Evolutionary conservation across 2,797 vertebrate genomes (phyloP).

Genomic region (Sebastes diaconus): DNA sequence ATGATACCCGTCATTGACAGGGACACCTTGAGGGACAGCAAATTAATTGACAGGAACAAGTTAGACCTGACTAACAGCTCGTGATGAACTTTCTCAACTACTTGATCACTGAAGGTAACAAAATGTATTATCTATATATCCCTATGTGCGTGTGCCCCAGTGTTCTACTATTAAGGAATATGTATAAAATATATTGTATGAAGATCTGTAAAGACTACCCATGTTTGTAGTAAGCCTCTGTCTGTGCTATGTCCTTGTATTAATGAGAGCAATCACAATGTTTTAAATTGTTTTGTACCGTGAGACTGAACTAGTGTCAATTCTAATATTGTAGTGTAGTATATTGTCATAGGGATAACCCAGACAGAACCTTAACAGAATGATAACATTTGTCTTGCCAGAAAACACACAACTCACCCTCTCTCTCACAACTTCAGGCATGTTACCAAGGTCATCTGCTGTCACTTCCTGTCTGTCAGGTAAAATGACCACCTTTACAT

Average conservation of each 20-base stretch:
- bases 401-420: constrained; percentile 83
- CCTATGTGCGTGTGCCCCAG: neutral
- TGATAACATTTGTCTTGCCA: neutral
- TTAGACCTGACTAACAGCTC: neutral
- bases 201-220: neutral
- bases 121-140: neutral
- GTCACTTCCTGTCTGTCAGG: constrained; percentile 95
- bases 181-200: neutral
- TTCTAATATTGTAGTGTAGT: neutral
- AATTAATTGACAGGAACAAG: neutral
- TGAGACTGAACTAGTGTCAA: neutral
- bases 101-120: neutral
- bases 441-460: constrained; percentile 87
- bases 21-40: constrained; percentile 84
- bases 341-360: neutral
- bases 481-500: constrained; percentile 94
- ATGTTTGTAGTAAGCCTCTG: neutral
- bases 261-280: neutral
- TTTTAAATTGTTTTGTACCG: neutral
- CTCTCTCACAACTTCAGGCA: constrained; percentile 94
- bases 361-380: neutral
- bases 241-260: neutral
- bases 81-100: neutral
- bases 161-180: neutral
- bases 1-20: constrained; percentile 92